Evolutionary conservation across 2,113 vertebrate genomes (phyloP).

Genomic region (Aepyceros melampus): DNA sequence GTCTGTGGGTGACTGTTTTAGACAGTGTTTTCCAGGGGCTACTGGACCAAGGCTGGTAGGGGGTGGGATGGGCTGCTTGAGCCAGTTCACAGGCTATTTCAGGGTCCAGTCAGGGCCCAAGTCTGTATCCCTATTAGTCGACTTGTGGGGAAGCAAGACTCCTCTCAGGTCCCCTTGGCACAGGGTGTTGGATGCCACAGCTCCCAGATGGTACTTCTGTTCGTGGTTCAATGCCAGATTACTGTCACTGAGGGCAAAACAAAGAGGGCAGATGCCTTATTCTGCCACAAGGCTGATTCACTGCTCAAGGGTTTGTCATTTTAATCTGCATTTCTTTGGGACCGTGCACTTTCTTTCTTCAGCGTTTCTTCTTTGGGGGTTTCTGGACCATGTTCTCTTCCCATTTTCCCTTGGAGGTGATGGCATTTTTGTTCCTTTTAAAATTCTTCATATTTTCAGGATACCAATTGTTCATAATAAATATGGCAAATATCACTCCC

Average conservation of each 20-base stretch:
- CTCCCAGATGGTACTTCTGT: neutral
- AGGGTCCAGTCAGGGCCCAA: neutral
- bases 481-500: neutral
- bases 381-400: no score
- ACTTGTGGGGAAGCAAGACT: neutral
- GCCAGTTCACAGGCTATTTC: neutral
- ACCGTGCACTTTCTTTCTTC: neutral
- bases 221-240: neutral
- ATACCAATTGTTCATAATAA: neutral
- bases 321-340: neutral
- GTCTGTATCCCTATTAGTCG: no score
- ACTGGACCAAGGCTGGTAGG: neutral
- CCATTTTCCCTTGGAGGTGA: no score
- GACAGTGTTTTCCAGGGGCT: neutral
- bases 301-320: neutral
- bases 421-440: neutral
- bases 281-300: neutral
- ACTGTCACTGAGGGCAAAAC: neutral
- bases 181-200: neutral
- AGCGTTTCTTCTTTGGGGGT: neutral
- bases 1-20: neutral
- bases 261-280: neutral
- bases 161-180: neutral
- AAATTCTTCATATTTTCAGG: neutral
- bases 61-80: fast-evolving